Evolutionary conservation across 2,113 vertebrate species (phyloP), one percentile per base, ranked within the genome.

Genomic region (Rhinolophus ferrumequinum): DNA sequence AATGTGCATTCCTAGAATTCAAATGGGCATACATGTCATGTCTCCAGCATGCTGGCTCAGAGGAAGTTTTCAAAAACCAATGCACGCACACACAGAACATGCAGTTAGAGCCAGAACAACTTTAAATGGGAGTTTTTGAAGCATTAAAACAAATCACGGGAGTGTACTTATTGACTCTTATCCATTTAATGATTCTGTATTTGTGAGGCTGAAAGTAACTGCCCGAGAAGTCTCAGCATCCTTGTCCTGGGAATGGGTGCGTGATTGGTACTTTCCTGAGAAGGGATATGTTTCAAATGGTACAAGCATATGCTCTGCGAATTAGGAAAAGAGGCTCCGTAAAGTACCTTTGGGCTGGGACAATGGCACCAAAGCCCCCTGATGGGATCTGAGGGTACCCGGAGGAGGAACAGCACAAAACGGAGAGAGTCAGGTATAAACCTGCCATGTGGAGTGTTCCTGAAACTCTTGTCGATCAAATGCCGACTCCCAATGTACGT

Each of bases 1-100:
- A 62, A 16, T 30, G 44, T 75, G 38, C 96, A 90, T 97, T 93
- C 73, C 86, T 97, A 97, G 93, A 98, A 98, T 96, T 97, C 93
- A 97, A 92, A 93, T 86, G 80, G 95, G 81, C 84, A 90, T 88
- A 81, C 76, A 96, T 98, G 85, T 96, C 80, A 16, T 66, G 95
- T 86, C 67, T 94, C 85, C 94, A 75, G 62, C 66, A 86, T 90
- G 88, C 54, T 95, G 95, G 75, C 94, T 93, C 77, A 19, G 8
- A 91, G 79, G 64, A 97, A 21, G 47, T 70, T 97, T 93, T 62
- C 70, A 96, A 90, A 95, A 97, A 50, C 79, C 14, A 69, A 76
- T 28, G 64, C 33, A 77, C 6, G 28, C 41, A 62, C 21, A 82
- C 15, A 60, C 10, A 21, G 88, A 97, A 56, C 88, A 93, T 7